A percentile compares a stretch with the other conserved stretches of the same genome.
phyloP scores from a whole-genome alignment of 2,113 vertebrate genomes.

The Perca fluviatilis region DNA sequence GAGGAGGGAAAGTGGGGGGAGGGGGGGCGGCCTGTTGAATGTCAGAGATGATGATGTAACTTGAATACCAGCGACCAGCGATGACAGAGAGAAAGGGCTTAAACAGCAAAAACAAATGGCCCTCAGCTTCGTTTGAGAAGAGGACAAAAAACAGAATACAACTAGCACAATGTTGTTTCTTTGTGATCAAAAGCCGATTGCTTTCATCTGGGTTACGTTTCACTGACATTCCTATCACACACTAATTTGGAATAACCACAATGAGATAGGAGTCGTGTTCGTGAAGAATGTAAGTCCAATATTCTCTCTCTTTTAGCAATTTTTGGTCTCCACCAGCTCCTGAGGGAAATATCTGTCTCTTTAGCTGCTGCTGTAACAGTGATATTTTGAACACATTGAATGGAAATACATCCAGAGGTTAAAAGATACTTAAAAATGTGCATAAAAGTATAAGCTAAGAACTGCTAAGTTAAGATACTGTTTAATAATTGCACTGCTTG shows the following conservation, averaged over 20 bases:
- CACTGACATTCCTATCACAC: neutral
- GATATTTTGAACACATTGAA: too few relatives aligned
- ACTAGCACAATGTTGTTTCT: constrained; percentile 53
- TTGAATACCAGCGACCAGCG: constrained; percentile 29
- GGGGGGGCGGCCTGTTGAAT: constrained; percentile 14
- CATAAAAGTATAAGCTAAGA: too few relatives aligned
- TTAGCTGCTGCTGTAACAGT: too few relatives aligned
- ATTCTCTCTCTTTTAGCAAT: too few relatives aligned
- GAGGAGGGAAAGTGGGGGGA: neutral
- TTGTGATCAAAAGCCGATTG: constrained; percentile 58
- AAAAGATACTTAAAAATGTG: too few relatives aligned
- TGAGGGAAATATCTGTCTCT: too few relatives aligned
- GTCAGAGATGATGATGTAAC: constrained; percentile 56
- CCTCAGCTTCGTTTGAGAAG: constrained; percentile 56
- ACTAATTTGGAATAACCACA: neutral
- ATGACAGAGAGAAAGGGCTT: constrained; percentile 23
- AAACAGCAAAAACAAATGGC: constrained; percentile 31
- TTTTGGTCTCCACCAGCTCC: too few relatives aligned
- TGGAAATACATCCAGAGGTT: too few relatives aligned
- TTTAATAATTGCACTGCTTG: too few relatives aligned
- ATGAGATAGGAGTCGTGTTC: too few relatives aligned
- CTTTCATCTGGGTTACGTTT: constrained; percentile 35
- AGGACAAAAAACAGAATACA: constrained; percentile 58
- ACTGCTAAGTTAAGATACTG: too few relatives aligned
- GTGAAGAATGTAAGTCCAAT: too few relatives aligned